Base-by-base conservation (phyloP, 2,797 vertebrate genomes). In the Tamandua tetradactyla region DNA sequence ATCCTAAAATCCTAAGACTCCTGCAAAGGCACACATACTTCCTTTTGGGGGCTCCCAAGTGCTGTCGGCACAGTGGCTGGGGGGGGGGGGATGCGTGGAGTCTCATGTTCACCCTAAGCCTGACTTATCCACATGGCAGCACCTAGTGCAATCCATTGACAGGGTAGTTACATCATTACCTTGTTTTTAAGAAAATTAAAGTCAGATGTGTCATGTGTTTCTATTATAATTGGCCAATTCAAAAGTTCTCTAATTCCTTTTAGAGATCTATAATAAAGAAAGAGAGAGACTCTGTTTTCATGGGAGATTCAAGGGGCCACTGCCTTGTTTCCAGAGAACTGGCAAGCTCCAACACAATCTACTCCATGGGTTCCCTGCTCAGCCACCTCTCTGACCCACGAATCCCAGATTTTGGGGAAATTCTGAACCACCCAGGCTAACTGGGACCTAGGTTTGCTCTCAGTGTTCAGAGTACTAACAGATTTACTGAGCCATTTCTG, bases 111-210 rank as follows among this genome's bases (percentile, higher is more conserved):
- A 94, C 78, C 71, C 35, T 30, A n/a, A 87, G 61, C 15, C 5
- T 44, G 44, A 17, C 49, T 74, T 71, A 81, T 69, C 74, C 49
- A 15, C 15, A 22, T 9, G 27, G 40, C 30, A 52, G 32, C 68
- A 69, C 47, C 52, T 87, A 49, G 22, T 17, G 7, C 2, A 18
- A n/a, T 42, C 52, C 42, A 12, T 59, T 69, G 35, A 85, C 78
- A 93, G 64, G 52, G 15, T 15, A 62, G 13, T 57, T 22, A n/a
- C 23, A 55, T 87, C 71, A 78, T 89, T 94, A 55, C 69, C 49
- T 57, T 44, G 74, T 85, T 35, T 94, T 94, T 85, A 75, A 92
- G 74, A 85, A 95, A 86, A 88, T 84, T 69, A 14, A 96, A 69
- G 72, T 75, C 25, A n/a, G n/a, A n/a, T 86, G 69, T 66, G 15